Evolutionary conservation across 2,888 invertebrate species (phyloP).

Genomic region (Ochropleura plecta): DNA sequence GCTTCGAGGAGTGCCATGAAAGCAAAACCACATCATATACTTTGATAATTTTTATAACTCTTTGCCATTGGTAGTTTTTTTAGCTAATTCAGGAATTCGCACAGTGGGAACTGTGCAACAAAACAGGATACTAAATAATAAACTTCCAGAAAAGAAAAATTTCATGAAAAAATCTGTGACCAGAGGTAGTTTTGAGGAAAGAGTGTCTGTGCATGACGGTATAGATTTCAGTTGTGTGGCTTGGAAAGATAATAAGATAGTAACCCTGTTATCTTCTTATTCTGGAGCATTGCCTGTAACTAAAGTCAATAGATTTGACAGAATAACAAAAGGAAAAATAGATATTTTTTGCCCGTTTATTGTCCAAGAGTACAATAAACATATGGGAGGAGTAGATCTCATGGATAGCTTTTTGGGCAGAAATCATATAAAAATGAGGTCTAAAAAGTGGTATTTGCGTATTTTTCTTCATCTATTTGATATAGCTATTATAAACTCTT

Average conservation of each 20-base stretch:
- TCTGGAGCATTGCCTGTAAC: constrained; percentile 30
- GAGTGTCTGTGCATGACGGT: constrained; percentile 67
- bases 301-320: constrained; percentile 27
- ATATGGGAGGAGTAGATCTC: constrained; percentile 25
- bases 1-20: constrained; percentile 54
- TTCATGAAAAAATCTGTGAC: constrained; percentile 73
- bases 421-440: constrained; percentile 50
- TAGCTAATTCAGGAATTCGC: constrained; percentile 70
- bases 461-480: constrained; percentile 49
- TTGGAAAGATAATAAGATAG: constrained; percentile 40
- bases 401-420: constrained; percentile 36
- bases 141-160: constrained; percentile 70
- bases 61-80: constrained; percentile 68
- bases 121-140: constrained; percentile 72
- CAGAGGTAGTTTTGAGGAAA: constrained; percentile 73
- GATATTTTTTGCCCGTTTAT: constrained; percentile 29
- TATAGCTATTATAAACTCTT: constrained; percentile 44
- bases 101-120: constrained; percentile 70
- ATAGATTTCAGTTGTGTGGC: constrained; percentile 33
- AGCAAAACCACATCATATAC: constrained; percentile 61
- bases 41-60: constrained; percentile 72
- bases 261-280: constrained; percentile 35
- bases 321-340: constrained; percentile 6
- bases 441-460: constrained; percentile 46
- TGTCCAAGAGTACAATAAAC: constrained; percentile 18